Conservation (phyloP, 2,797 vertebrate species). For the Acanthopagrus latus region DNA sequence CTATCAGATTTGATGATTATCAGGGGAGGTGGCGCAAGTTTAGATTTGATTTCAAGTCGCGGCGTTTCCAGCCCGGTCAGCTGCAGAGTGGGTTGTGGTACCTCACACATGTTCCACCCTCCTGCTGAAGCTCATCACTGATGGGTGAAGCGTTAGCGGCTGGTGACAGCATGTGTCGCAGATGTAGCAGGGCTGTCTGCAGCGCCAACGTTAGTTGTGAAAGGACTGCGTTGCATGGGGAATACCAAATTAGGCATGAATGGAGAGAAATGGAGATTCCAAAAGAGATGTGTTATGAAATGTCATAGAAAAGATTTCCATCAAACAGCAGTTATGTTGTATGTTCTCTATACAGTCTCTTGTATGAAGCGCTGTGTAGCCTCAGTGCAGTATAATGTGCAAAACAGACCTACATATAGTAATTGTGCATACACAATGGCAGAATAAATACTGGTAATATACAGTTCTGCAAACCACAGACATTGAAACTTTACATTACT, state of each 20-base stretch:
- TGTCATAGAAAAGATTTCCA: no score
- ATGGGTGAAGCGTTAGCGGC: slow-evolving; percentile 35
- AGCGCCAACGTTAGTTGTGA: slow-evolving; percentile 1
- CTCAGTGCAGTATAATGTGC: neutral
- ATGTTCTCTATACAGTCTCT: neutral
- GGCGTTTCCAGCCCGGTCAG: neutral
- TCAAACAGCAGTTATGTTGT: neutral
- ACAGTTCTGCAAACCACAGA: no score
- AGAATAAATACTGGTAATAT: no score
- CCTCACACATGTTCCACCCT: slow-evolving; percentile 1
- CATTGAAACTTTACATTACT: no score
- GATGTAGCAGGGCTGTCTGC: slow-evolving; percentile 27
- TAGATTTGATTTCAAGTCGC: neutral
- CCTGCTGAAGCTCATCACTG: slow-evolving; percentile 19
- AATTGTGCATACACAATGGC: neutral
- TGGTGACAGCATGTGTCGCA: slow-evolving; percentile 35
- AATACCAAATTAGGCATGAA: neutral
- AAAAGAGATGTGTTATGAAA: no score
- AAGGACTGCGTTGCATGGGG: neutral
- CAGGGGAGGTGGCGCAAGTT: neutral
- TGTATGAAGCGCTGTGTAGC: neutral
- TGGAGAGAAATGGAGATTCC: neutral
- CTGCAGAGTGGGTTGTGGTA: neutral
- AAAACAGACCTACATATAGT: neutral
- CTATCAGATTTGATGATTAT: neutral